phyloP scores from a whole-genome alignment of 2,888 invertebrate species.

The Temnothorax unifasciatus region DNA sequence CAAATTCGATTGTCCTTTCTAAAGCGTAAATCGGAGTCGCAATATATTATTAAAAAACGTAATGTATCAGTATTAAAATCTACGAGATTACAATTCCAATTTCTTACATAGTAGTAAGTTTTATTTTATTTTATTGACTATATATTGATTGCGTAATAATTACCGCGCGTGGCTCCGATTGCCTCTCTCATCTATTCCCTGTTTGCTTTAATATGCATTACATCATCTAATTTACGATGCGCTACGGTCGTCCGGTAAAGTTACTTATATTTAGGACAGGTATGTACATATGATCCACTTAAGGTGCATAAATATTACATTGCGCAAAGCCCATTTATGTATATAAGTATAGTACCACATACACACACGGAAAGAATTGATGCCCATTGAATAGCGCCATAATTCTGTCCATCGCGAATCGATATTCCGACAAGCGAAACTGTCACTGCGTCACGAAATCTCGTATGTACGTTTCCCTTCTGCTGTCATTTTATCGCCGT shows the following conservation, averaged over 20 bases:
- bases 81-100: no score
- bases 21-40: no score
- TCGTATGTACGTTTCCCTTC: background rate
- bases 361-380: background rate
- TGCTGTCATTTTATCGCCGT: background rate
- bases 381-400: constrained; percentile 3
- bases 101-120: no score
- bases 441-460: background rate
- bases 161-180: no score
- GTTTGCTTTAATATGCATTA: constrained; percentile 8
- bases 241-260: background rate
- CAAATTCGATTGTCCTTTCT: no score
- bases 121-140: no score
- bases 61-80: no score
- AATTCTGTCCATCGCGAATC: background rate
- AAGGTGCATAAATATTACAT: constrained; percentile 40
- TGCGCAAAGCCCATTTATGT: constrained; percentile 42
- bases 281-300: constrained; percentile 14
- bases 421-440: background rate
- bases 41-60: no score
- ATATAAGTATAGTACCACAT: constrained; percentile 11
- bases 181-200: no score
- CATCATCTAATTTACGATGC: constrained; percentile 11
- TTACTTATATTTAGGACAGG: constrained; percentile 28
- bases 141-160: no score